phyloP scores from a whole-genome alignment of 1,140 invertebrate species.

The Aporrectodea caliginosa region DNA sequence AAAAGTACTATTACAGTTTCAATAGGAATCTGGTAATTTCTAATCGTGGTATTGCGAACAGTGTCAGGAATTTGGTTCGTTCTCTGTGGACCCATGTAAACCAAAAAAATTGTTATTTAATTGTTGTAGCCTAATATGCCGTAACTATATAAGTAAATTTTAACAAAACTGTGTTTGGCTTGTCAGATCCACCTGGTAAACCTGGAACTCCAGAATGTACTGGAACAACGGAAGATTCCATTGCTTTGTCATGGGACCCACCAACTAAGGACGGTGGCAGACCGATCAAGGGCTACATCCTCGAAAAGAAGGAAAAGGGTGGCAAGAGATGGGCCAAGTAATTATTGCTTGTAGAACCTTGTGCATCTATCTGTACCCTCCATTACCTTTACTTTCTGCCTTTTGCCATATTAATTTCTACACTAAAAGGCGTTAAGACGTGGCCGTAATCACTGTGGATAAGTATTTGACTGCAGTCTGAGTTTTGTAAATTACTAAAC shows the following conservation, averaged over 20 bases:
- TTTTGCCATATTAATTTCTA: too few relatives aligned
- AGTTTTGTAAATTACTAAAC: not conserved
- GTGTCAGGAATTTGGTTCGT: too few relatives aligned
- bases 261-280: slow-evolving; percentile 81
- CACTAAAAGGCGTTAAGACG: too few relatives aligned
- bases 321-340: slow-evolving; percentile 54
- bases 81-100: too few relatives aligned
- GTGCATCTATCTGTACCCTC: not conserved
- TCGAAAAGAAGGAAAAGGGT: slow-evolving; percentile 84
- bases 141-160: too few relatives aligned
- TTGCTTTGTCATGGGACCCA: slow-evolving; percentile 87
- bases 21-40: not conserved
- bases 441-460: too few relatives aligned
- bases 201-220: slow-evolving; percentile 80
- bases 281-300: slow-evolving; percentile 78
- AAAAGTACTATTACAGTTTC: not conserved
- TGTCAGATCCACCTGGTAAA: slow-evolving; percentile 78
- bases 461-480: not conserved
- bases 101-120: too few relatives aligned
- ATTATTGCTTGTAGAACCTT: not conserved
- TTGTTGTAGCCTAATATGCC: too few relatives aligned
- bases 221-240: slow-evolving; percentile 86
- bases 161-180: too few relatives aligned
- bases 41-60: too few relatives aligned
- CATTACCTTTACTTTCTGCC: not conserved